Evolutionary conservation across 2,113 vertebrate genomes (phyloP), one percentile per base, ranked within the genome.

Genomic region (Verasper variegatus): DNA sequence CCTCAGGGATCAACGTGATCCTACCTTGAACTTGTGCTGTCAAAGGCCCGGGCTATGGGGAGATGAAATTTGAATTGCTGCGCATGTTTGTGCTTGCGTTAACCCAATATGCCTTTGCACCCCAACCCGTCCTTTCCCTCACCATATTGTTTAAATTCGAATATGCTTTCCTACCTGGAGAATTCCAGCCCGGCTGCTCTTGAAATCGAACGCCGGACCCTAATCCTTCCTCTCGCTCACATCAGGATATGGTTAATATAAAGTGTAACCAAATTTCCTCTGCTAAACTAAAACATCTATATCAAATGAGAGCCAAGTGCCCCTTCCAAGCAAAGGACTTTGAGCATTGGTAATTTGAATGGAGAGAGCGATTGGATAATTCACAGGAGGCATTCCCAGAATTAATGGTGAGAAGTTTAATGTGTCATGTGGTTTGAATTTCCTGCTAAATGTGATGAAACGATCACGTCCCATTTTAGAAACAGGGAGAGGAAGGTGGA

Each of bases 201-300:
- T 94, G 93, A 94, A 94, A 94, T 90, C 60, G 70, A 93, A 92
- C 70, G 78, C 92, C 70, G 20, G 76, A 74, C 85, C 73, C 73
- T 91, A 93, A 94, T 90, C 90, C 91, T 89, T 80, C 85, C 83
- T 75, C 78, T 84, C 63, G 45, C 83, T 76, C 87, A 93, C 94
- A 94, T 93, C 89, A 87, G 92, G 93, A 89, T 82, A 63, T 78
- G 89, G 89, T 93, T 93, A 94, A 91, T 94, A 89, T 89, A 88
- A 92, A 93, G 85, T 91, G 89, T 92, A 93, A 93, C 87, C 86
- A 92, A 94, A 94, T 94, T 94, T 94, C 91, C 93, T 92, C 68
- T 76, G 89, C 90, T 92, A 92, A 94, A 92, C 88, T 88, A 90
- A 94, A 94, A 92, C 93, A 93, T 92, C 86, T 85, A 81, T 84